A percentile compares a stretch with the other conserved stretches of the same genome.
Evolutionary conservation across 2,797 vertebrate species (phyloP).

Genomic region (Streptopelia turtur): DNA sequence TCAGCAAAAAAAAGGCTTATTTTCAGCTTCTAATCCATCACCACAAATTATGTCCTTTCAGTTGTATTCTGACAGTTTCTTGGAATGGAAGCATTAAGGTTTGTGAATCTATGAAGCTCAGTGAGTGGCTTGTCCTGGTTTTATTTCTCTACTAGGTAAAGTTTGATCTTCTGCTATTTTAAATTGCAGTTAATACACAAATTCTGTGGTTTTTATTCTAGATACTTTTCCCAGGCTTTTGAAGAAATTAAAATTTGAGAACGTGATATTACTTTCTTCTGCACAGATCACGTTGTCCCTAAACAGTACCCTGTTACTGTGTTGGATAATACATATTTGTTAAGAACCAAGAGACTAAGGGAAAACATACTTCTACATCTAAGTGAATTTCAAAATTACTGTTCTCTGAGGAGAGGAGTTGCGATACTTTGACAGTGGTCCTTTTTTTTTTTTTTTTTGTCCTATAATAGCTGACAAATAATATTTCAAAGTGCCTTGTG

Average conservation of each 20-base stretch:
- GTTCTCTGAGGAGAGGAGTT: not conserved
- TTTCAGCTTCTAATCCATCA: not conserved
- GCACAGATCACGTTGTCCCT: not conserved
- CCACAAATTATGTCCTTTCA: not conserved
- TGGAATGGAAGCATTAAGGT: not conserved
- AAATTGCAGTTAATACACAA: not conserved
- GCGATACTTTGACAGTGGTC: not conserved
- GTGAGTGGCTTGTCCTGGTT: not conserved
- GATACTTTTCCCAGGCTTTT: not conserved
- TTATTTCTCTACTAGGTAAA: not conserved
- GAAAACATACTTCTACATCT: not conserved
- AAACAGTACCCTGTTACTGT: not conserved
- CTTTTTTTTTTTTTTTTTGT: not conserved
- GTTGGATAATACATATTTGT: not conserved
- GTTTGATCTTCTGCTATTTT: not conserved
- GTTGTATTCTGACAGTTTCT: not conserved
- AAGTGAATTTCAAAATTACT: not conserved
- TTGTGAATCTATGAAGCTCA: not conserved
- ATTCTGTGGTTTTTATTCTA: not conserved
- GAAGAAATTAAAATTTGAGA: not conserved
- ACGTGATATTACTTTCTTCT: not conserved
- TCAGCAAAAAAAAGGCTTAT: slow-evolving; percentile 9
- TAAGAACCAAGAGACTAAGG: not conserved
- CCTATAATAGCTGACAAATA: not conserved
- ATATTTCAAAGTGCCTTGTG: not conserved